Conservation (phyloP, 2,113 vertebrate genomes). For the Corapipo altera region DNA sequence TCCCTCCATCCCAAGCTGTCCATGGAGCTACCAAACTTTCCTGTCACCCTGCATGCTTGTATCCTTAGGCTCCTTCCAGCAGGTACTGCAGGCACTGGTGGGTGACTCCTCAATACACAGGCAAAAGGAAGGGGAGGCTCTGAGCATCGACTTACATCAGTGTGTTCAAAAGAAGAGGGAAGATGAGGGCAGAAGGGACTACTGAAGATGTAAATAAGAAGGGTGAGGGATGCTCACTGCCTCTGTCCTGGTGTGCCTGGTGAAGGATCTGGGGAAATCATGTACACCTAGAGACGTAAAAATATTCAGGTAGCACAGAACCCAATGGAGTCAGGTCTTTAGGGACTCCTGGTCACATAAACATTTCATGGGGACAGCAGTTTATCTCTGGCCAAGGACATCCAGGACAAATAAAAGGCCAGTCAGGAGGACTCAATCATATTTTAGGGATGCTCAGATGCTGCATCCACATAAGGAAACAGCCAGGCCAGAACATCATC, state of each 20-base stretch:
- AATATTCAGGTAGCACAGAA: background rate
- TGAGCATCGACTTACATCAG: background rate
- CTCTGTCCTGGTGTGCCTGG: background rate
- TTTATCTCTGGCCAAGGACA: background rate
- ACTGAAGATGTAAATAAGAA: background rate
- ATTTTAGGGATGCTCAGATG: background rate
- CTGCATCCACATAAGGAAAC: background rate
- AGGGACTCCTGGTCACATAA: background rate
- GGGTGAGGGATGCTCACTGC: background rate
- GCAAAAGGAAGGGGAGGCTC: background rate
- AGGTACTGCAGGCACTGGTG: background rate
- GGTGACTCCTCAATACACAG: background rate
- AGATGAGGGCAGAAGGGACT: background rate
- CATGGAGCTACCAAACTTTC: background rate
- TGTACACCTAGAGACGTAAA: background rate
- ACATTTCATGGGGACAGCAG: background rate
- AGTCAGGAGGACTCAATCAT: background rate
- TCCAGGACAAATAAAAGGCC: background rate
- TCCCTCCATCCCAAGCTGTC: background rate
- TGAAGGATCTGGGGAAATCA: background rate
- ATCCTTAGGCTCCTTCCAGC: background rate
- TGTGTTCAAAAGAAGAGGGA: fast-evolving
- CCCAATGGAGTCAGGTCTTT: background rate
- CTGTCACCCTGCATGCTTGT: background rate
- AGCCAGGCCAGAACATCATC: background rate